Evolutionary conservation across 2,888 invertebrate genomes (phyloP).

Genomic region (Pheosia gnoma): DNA sequence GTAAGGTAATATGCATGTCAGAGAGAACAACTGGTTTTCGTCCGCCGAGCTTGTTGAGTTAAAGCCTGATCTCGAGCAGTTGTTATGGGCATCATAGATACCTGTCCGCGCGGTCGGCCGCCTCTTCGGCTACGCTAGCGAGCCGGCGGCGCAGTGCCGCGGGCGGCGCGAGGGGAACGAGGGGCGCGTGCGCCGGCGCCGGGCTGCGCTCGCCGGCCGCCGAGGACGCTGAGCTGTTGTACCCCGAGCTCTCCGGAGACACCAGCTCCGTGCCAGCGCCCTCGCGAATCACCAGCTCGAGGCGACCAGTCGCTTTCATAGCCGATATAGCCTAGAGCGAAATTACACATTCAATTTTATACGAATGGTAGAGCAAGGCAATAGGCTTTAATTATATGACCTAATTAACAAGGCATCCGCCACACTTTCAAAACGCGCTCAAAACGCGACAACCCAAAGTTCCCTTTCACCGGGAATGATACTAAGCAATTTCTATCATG

Average conservation of each 20-base stretch:
- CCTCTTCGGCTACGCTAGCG: conserved; percentile 90
- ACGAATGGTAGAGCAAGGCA: background rate
- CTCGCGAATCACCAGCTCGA: conserved; percentile 90
- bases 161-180: conserved; percentile 73
- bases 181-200: conserved; percentile 73
- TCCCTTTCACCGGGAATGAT: too few species aligned
- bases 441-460: too few species aligned
- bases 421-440: too few species aligned
- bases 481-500: too few species aligned
- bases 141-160: conserved; percentile 87
- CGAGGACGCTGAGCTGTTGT: conserved; percentile 93
- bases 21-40: too few species aligned
- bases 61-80: too few species aligned
- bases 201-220: conserved; percentile 88
- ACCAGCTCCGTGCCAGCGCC: conserved; percentile 91
- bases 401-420: too few species aligned
- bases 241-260: conserved; percentile 92
- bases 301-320: conserved; percentile 90
- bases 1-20: too few species aligned
- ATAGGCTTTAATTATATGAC: background rate
- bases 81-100: conserved; percentile 20
- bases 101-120: conserved; percentile 85
- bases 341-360: background rate
- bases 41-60: too few species aligned
- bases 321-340: conserved; percentile 88